Evolutionary conservation across 2,797 vertebrate species (phyloP).

Genomic region (Microchirus variegatus): DNA sequence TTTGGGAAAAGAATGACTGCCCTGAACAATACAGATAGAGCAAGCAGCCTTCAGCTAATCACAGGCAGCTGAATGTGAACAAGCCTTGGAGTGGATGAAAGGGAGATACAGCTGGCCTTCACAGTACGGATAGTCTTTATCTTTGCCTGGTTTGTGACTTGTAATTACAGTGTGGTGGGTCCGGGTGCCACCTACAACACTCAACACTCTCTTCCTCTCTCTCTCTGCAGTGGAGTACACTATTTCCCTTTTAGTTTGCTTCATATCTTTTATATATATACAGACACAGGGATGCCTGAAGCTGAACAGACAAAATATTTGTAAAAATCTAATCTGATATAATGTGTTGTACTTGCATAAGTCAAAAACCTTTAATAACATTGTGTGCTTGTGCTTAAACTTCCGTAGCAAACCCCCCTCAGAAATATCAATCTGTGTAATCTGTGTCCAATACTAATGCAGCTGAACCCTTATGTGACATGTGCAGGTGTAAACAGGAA

Average conservation of each 20-base stretch:
- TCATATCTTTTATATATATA: neutral
- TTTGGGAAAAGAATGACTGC: neutral
- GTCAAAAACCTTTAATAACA: too few species aligned
- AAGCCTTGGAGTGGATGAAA: slow-evolving; percentile 3
- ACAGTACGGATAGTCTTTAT: slow-evolving; percentile 22
- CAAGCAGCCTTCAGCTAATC: slow-evolving; percentile 7
- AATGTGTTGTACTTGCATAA: too few species aligned
- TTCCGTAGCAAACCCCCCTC: too few species aligned
- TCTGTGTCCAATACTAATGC: too few species aligned
- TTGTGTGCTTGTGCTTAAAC: too few species aligned
- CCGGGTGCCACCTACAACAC: slow-evolving; percentile 29
- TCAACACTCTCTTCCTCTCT: slow-evolving; percentile 20
- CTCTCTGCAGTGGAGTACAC: neutral
- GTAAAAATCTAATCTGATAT: too few species aligned
- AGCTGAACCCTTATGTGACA: too few species aligned
- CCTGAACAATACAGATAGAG: slow-evolving; percentile 2
- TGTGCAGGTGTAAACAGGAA: too few species aligned
- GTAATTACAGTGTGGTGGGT: slow-evolving; percentile 36
- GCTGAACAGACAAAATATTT: too few species aligned
- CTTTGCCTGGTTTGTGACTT: slow-evolving; percentile 27
- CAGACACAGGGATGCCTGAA: too few species aligned
- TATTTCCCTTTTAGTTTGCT: slow-evolving; percentile 12
- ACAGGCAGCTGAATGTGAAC: slow-evolving; percentile 2
- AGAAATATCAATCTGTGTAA: too few species aligned
- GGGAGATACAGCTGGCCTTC: slow-evolving; percentile 7